Conservation (phyloP, 2,113 vertebrate species). For the Gambusia holbrooki region DNA sequence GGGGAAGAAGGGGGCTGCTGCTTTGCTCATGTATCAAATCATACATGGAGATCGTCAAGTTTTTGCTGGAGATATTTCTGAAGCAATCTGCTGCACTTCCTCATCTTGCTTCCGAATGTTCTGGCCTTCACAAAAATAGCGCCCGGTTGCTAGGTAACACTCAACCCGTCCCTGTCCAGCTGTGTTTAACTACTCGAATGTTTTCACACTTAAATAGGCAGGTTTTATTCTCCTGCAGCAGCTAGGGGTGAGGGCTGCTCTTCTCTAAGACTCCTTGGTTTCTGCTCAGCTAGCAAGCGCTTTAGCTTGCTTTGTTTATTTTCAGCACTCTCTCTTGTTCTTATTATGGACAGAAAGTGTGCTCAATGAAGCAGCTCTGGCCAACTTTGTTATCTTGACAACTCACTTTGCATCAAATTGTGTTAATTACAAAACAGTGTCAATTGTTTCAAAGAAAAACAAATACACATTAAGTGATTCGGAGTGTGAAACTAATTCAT, state of each 20-base stretch:
- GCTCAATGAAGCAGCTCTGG: background rate
- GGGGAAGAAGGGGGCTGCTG: background rate
- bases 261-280: background rate
- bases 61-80: too few species aligned
- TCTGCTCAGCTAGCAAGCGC: background rate
- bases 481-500: too few species aligned
- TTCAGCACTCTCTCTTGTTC: background rate
- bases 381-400: background rate
- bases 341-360: background rate
- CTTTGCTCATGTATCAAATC: background rate
- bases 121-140: background rate
- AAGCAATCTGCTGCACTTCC: background rate
- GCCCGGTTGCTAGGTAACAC: background rate
- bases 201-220: background rate
- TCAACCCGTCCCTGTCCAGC: background rate
- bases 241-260: background rate
- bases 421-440: too few species aligned
- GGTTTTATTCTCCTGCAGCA: background rate
- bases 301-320: too few species aligned
- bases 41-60: background rate
- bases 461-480: too few species aligned
- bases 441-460: too few species aligned
- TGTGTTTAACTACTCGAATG: background rate
- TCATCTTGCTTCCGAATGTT: conserved; percentile 1
- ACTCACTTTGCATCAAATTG: too few species aligned